Conservation (phyloP, 2,113 vertebrate species). For the Macaca fascicularis region DNA sequence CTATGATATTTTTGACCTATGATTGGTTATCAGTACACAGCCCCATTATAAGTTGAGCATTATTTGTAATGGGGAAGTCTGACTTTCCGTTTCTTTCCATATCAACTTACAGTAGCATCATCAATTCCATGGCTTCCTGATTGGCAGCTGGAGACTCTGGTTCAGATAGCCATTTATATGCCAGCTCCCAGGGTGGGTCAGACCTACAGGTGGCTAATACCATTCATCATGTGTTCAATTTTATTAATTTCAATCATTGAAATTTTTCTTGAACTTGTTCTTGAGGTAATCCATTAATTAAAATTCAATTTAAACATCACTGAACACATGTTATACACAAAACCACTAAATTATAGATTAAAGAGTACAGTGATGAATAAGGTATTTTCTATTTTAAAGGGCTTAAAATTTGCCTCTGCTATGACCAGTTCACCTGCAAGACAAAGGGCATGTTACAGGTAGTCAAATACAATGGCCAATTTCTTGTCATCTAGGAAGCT, state of each 20-base stretch:
- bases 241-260: background rate
- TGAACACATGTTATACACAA: background rate
- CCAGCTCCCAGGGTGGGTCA: background rate
- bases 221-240: background rate
- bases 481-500: background rate
- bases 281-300: background rate
- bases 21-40: background rate
- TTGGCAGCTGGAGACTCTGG: background rate
- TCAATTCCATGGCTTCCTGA: background rate
- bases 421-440: background rate
- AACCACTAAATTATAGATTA: background rate
- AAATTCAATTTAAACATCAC: background rate
- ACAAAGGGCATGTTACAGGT: background rate
- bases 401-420: background rate
- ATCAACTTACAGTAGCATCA: background rate
- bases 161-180: background rate
- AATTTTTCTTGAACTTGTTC: background rate
- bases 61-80: background rate
- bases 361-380: background rate
- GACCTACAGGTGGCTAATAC: background rate
- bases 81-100: background rate
- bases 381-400: background rate
- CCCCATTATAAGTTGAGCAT: too few relatives aligned
- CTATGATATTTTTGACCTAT: background rate
- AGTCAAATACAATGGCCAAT: background rate